Evolutionary conservation across 2,888 invertebrate species (phyloP).

Genomic region (Petrophora chlorosata): DNA sequence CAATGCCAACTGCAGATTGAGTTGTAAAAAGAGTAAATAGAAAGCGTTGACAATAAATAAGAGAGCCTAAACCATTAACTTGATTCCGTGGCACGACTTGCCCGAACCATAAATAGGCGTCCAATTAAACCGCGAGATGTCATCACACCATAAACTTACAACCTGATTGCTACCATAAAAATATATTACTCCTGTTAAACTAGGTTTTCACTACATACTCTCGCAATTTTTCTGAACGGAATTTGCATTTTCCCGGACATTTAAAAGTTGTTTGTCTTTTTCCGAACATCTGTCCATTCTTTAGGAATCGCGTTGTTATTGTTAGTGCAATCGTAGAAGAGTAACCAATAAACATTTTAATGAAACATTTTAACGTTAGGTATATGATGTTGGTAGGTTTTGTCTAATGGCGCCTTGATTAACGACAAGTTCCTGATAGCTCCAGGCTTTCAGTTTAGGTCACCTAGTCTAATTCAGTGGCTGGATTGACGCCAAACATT

Average conservation of each 20-base stretch:
- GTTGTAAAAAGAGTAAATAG: constrained; percentile 15
- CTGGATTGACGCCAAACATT: constrained; percentile 77
- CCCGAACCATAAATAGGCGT: constrained; percentile 23
- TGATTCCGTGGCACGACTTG: constrained; percentile 15
- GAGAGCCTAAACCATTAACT: constrained; percentile 8
- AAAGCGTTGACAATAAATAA: constrained; percentile 13
- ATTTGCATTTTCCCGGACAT: neutral
- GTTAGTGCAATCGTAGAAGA: no score
- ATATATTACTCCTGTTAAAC: no score
- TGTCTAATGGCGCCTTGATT: constrained; percentile 10
- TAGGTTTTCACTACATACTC: no score
- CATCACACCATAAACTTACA: constrained; percentile 28
- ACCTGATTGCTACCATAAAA: constrained; percentile 26
- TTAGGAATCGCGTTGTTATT: no score
- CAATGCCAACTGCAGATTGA: no score
- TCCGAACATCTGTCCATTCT: neutral
- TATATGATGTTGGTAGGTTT: no score
- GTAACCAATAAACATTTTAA: no score
- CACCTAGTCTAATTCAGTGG: constrained; percentile 70
- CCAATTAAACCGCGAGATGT: constrained; percentile 24
- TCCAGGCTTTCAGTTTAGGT: constrained; percentile 53
- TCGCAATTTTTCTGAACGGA: no score
- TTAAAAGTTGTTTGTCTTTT: neutral
- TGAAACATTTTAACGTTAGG: no score
- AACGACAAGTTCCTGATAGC: constrained; percentile 32